Conservation (phyloP, 2,797 vertebrate species). For the Antrozous pallidus region DNA sequence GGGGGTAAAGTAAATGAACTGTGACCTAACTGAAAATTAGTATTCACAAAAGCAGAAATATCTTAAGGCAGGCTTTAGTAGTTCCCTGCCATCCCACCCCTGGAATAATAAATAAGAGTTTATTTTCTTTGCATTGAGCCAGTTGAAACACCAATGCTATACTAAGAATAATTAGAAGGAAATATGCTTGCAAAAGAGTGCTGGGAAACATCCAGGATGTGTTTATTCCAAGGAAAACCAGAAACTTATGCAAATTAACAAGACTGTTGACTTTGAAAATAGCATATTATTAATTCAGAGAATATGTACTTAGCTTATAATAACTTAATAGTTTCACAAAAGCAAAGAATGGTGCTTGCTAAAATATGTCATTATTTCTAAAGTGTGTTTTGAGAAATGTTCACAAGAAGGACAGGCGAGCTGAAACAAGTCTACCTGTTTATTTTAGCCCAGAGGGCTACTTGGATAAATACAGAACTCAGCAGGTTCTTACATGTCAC, state of each 20-base stretch:
- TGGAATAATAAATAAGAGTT: constrained; percentile 20
- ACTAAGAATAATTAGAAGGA: constrained; percentile 55
- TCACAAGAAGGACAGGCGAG: constrained; percentile 76
- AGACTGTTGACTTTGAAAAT: constrained; percentile 67
- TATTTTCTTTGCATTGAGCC: neutral
- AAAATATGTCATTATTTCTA: constrained; percentile 73
- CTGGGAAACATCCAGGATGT: constrained; percentile 54
- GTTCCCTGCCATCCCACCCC: neutral
- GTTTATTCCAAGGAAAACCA: constrained; percentile 61
- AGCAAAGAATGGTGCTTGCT: constrained; percentile 48
- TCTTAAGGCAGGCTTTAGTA: neutral
- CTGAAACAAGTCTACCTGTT: constrained; percentile 80
- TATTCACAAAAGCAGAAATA: constrained; percentile 47
- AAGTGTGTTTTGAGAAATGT: constrained; percentile 78
- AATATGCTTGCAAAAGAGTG: constrained; percentile 27
- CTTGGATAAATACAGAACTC: constrained; percentile 74
- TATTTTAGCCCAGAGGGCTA: constrained; percentile 77
- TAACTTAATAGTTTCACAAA: constrained; percentile 72
- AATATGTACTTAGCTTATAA: constrained; percentile 67
- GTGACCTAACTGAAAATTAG: constrained; percentile 11
- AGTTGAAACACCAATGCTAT: neutral
- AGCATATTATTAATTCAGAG: constrained; percentile 56
- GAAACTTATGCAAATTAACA: constrained; percentile 64
- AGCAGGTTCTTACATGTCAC: constrained; percentile 81
- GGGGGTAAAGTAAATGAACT: neutral